Base-by-base conservation (phyloP, 2,113 vertebrate genomes). In the Xenopus laevis region DNA sequence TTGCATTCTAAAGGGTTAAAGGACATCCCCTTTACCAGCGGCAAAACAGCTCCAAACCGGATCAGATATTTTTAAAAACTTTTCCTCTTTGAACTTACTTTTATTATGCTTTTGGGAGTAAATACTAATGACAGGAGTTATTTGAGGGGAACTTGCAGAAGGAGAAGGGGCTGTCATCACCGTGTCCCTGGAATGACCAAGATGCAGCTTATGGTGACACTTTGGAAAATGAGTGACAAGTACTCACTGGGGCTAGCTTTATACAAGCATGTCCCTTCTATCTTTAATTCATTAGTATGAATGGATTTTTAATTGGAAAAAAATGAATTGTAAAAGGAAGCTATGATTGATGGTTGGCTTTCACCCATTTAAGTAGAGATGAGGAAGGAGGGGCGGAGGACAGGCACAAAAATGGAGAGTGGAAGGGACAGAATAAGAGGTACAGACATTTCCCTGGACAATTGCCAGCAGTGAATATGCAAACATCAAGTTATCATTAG, bases 281-380 rank as follows among this genome's bases (percentile, higher is more conserved):
- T 75, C 73, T 75, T 68, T 75, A 62, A 75, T 75, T 75, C 65
- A 75, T 75, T 75, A 75, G 65, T 58, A 62, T 69, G 73, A 75
- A 75, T 75, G 58, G 73, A 75, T 75, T 75, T 75, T 75, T 75
- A 75, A 75, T 75, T 75, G 65, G 73, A 75, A 75, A 75, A 2
- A 75, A 75, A 75, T 75, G 73, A 75, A 69, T 75, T 75, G 65
- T 75, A 75, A 63, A 69, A 75, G 73, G 65, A 75, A 65, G 46
- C 65, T 18, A n/a, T 75, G 73, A 75, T 75, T 75, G 73, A 75
- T 75, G 65, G 65, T 69, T 58, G 46, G 30, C 58, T 62, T 60
- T 75, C 23, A 40, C 13, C 67, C 44, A 74, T 45, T 74, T 74
- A 60, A 68, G 66, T 75, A 75, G 45, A 68, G 46, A 75, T 75